Conservation (phyloP, 2,113 vertebrate species). For the Cynoglossus semilaevis region DNA sequence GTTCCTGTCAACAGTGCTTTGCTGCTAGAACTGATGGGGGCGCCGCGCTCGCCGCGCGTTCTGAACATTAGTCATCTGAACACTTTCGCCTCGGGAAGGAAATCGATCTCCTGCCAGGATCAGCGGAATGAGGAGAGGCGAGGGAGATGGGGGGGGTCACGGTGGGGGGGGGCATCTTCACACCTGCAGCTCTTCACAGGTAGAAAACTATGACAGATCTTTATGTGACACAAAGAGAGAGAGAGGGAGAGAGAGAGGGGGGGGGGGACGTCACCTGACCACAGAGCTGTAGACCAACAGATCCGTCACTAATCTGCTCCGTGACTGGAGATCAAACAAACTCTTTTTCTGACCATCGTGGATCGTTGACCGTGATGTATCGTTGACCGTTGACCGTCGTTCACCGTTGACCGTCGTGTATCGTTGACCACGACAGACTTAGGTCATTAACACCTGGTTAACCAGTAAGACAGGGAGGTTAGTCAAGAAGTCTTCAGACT, state of each 20-base stretch:
- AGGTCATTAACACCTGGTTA: too few relatives aligned
- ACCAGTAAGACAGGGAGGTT: too few relatives aligned
- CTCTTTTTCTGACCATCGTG: too few relatives aligned
- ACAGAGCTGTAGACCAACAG: too few relatives aligned
- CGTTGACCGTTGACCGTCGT: too few relatives aligned
- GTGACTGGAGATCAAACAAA: too few relatives aligned
- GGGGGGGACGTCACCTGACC: slow-evolving; percentile 28
- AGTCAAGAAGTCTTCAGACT: too few relatives aligned
- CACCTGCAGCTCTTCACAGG: slow-evolving; percentile 62
- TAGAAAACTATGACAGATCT: slow-evolving; percentile 65
- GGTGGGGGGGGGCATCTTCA: slow-evolving; percentile 21
- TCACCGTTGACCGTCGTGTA: too few relatives aligned
- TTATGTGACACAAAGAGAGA: slow-evolving; percentile 54
- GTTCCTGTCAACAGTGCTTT: slow-evolving; percentile 67
- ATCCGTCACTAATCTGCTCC: too few relatives aligned
- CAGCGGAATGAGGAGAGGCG: slow-evolving; percentile 46
- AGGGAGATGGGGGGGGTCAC: slow-evolving; percentile 30
- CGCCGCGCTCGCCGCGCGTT: slow-evolving; percentile 43
- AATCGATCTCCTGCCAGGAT: slow-evolving; percentile 71
- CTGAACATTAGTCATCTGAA: slow-evolving; percentile 68
- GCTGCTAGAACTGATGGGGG: slow-evolving; percentile 64
- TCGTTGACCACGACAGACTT: too few relatives aligned
- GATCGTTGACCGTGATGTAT: too few relatives aligned
- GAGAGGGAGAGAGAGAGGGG: slow-evolving; percentile 52
- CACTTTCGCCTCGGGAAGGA: slow-evolving; percentile 63